Evolutionary conservation across 2,113 vertebrate genomes (phyloP).

Genomic region (Lipophrys pholis): DNA sequence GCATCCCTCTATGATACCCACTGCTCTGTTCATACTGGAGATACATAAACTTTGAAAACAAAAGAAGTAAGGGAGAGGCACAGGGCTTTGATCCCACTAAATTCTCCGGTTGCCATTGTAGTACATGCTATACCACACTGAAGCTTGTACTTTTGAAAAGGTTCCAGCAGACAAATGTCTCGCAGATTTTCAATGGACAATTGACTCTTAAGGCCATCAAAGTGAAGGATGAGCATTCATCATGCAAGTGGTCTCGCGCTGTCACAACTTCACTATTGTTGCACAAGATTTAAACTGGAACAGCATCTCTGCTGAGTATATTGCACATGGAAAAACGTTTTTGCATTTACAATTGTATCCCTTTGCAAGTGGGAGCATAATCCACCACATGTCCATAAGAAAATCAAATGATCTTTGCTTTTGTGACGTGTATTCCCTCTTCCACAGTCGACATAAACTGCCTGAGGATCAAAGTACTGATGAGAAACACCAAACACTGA

Average conservation of each 20-base stretch:
- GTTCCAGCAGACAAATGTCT: constrained; percentile 48
- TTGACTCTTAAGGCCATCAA: constrained; percentile 28
- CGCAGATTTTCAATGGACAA: constrained; percentile 27
- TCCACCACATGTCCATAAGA: not conserved
- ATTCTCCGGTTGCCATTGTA: constrained; percentile 47
- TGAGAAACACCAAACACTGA: not conserved
- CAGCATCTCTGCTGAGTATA: not conserved
- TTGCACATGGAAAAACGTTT: too few relatives aligned
- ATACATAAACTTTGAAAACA: constrained; percentile 67
- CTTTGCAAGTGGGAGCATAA: not conserved
- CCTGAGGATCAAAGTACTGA: not conserved
- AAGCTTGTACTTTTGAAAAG: constrained; percentile 51
- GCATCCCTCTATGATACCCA: constrained; percentile 49
- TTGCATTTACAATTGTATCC: too few relatives aligned
- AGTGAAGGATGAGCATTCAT: constrained; percentile 29
- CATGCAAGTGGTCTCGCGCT: not conserved
- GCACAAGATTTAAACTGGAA: not conserved
- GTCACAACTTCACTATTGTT: not conserved
- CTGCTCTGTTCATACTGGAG: constrained; percentile 53
- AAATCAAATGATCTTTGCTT: not conserved
- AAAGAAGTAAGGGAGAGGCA: constrained; percentile 37
- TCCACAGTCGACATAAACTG: not conserved
- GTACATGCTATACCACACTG: constrained; percentile 27
- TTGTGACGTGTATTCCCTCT: constrained; percentile 19
- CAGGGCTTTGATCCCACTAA: constrained; percentile 58